phyloP scores from a whole-genome alignment of 2,888 invertebrate genomes.

The Palloptera scutellata region DNA sequence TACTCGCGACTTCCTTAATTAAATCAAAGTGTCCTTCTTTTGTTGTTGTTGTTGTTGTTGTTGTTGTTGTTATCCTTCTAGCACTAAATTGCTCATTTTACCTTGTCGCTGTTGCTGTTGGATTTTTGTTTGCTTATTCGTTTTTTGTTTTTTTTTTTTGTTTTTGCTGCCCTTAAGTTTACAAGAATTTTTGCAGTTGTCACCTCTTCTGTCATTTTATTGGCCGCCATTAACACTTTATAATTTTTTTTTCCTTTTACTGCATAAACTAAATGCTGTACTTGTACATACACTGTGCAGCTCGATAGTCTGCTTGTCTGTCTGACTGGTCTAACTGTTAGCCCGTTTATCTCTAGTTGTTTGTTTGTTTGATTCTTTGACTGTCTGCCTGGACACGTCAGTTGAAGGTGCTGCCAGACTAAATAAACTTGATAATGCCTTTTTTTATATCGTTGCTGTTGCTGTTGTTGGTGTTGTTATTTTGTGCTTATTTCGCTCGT shows the following conservation, averaged over 20 bases:
- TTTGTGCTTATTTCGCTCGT: constrained; percentile 1
- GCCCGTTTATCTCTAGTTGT: constrained; percentile 11
- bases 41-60: not conserved
- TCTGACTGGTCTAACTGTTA: too few relatives aligned
- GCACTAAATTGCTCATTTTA: not conserved
- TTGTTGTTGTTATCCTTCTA: not conserved
- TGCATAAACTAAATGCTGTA: not conserved
- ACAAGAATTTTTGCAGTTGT: constrained; percentile 8
- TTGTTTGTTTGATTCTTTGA: not conserved
- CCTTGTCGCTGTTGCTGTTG: not conserved
- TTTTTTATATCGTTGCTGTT: not conserved
- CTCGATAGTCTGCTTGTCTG: not conserved
- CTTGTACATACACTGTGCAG: constrained; percentile 4
- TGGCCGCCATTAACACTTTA: constrained; percentile 20
- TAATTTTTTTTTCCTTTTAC: constrained; percentile 6
- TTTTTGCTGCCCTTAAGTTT: not conserved
- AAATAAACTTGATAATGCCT: not conserved
- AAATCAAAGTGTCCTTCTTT: not conserved
- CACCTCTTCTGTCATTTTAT: constrained; percentile 29
- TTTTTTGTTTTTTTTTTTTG: not conserved
- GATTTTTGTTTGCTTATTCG: not conserved
- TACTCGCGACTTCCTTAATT: not conserved
- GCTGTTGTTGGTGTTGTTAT: not conserved
- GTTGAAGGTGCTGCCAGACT: constrained; percentile 5
- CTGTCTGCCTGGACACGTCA: constrained; percentile 8